These are phyloP conservation scores for Marronus borbonicus DNA, from an alignment of 2,888 invertebrate genomes.

Conservation along the genomic window DNA sequence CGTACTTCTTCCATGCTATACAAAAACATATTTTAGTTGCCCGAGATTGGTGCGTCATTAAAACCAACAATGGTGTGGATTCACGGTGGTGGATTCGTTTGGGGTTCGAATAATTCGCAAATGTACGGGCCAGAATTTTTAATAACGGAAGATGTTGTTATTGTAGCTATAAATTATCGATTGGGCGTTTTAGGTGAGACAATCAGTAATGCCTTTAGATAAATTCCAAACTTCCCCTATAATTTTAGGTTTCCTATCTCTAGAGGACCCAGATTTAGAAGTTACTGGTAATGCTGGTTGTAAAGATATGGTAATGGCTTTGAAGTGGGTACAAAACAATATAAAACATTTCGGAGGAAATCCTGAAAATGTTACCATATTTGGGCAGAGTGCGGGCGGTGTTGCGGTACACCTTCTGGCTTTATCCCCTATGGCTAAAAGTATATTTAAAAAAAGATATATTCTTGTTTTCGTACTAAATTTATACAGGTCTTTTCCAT, in stretches of 20 bases:
- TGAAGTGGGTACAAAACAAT: conserved; percentile 43
- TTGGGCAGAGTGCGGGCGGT: conserved; percentile 45
- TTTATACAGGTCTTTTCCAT: conserved; percentile 48
- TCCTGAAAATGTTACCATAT: conserved; percentile 39
- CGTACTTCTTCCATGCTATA: background rate
- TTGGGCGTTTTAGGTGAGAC: conserved; percentile 55
- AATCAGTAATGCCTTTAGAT: background rate
- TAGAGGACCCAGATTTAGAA: conserved; percentile 26
- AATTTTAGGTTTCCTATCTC: conserved; percentile 25
- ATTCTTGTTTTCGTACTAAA: background rate
- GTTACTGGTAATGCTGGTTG: conserved; percentile 43
- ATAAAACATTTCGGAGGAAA: conserved; percentile 44
- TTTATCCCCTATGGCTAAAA: conserved; percentile 40
- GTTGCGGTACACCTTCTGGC: conserved; percentile 29
- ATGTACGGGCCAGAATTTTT: conserved; percentile 66
- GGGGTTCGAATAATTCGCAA: conserved; percentile 64
- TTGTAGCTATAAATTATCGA: conserved; percentile 66
- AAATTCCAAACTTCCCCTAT: background rate
- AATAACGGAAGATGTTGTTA: conserved; percentile 66
- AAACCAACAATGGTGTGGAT: conserved; percentile 49
- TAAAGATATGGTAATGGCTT: conserved; percentile 41
- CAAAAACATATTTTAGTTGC: conserved; percentile 42
- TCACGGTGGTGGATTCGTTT: conserved; percentile 66
- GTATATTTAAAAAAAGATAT: background rate
- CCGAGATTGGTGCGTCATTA: background rate